Conservation (phyloP, 2,888 invertebrate genomes). For the Zelleria hepariella region DNA sequence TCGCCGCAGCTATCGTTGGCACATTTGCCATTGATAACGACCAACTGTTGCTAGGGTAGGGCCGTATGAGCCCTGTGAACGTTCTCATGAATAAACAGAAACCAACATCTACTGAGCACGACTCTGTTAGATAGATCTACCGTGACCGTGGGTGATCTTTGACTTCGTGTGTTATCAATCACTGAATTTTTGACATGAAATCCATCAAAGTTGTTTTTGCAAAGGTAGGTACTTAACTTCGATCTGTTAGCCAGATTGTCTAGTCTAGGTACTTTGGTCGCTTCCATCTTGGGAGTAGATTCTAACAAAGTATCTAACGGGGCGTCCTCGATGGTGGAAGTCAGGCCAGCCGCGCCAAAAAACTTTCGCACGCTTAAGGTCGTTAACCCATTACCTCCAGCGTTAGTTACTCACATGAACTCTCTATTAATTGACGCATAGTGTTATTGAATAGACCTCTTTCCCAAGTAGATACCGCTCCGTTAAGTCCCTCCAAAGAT, state of each 20-base stretch:
- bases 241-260: not conserved
- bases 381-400: slow-evolving; percentile 9
- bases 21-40: not conserved
- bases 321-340: not conserved
- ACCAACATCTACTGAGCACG: no score
- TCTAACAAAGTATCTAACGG: not conserved
- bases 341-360: slow-evolving; percentile 8
- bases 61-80: not conserved
- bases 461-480: not conserved
- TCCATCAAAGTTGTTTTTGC: not conserved
- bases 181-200: not conserved
- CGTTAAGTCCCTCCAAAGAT: not conserved
- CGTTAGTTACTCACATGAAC: not conserved
- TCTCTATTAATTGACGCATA: not conserved
- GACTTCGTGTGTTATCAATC: not conserved
- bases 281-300: not conserved
- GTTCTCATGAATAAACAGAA: not conserved
- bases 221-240: not conserved
- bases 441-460: not conserved
- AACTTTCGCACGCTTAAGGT: slow-evolving; percentile 13
- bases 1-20: not conserved
- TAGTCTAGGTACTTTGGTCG: not conserved
- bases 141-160: not conserved
- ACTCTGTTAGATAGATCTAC: no score
- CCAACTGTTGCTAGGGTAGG: not conserved